These are phyloP conservation scores for Cephus spinipes DNA, from an alignment of 2,888 invertebrate species.

Conservation along the genomic window DNA sequence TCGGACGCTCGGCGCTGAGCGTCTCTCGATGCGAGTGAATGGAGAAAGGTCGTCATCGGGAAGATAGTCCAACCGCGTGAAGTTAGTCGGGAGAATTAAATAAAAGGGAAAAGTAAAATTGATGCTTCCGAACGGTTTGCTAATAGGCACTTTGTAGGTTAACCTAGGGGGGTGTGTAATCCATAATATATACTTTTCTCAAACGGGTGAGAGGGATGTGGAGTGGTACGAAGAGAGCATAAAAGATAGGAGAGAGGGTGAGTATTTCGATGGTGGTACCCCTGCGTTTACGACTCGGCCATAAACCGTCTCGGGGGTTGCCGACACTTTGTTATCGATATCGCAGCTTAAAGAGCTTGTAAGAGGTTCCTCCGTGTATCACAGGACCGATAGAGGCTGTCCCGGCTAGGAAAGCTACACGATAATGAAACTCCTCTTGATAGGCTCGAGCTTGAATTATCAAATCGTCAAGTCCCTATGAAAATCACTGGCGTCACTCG, in stretches of 20 bases:
- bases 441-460: neutral
- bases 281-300: constrained; percentile 25
- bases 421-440: neutral
- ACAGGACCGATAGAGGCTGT: constrained; percentile 1
- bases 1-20: constrained; percentile 26
- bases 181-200: constrained; percentile 7
- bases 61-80: neutral
- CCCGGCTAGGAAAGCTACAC: neutral
- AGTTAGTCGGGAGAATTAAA: neutral
- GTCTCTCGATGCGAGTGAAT: neutral
- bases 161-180: constrained; percentile 2
- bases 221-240: neutral
- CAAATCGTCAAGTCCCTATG: neutral
- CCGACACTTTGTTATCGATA: constrained; percentile 28
- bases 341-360: constrained; percentile 26
- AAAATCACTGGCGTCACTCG: neutral
- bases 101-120: neutral
- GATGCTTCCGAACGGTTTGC: neutral
- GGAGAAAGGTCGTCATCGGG: neutral
- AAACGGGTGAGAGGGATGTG: neutral
- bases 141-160: neutral
- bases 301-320: constrained; percentile 26
- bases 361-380: constrained; percentile 22
- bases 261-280: constrained; percentile 24
- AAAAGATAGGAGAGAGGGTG: neutral